phyloP scores from a whole-genome alignment of 2,888 invertebrate genomes.

The Timandra comae region DNA sequence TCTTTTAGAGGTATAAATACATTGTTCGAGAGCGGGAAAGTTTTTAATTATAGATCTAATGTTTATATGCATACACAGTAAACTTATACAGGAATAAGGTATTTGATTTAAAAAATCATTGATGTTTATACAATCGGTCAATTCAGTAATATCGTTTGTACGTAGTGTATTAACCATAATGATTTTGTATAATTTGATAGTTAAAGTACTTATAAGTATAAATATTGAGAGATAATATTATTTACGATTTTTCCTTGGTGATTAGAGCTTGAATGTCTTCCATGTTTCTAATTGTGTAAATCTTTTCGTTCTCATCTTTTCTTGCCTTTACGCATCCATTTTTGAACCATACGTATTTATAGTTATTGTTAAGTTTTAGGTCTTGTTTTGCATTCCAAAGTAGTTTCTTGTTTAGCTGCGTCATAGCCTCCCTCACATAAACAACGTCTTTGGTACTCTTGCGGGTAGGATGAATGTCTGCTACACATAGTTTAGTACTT shows the following conservation, averaged over 20 bases:
- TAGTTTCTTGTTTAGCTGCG: too few relatives aligned
- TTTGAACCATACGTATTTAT: background rate
- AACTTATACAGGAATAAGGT: background rate
- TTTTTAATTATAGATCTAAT: background rate
- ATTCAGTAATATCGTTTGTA: background rate
- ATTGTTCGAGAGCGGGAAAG: background rate
- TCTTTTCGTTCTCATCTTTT: background rate
- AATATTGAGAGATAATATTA: background rate
- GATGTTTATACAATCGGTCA: background rate
- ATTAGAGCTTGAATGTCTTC: background rate
- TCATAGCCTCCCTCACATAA: too few relatives aligned
- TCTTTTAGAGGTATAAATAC: too few relatives aligned
- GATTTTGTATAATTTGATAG: too few relatives aligned
- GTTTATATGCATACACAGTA: background rate
- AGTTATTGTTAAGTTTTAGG: background rate
- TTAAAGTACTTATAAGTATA: background rate
- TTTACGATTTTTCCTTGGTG: background rate
- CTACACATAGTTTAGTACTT: too few relatives aligned
- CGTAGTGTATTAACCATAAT: background rate
- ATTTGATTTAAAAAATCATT: background rate
- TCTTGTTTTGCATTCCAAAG: background rate
- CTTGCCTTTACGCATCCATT: background rate
- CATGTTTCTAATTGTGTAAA: background rate
- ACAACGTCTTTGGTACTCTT: too few relatives aligned
- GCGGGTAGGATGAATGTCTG: too few relatives aligned